phyloP scores from a whole-genome alignment of 1,140 invertebrate genomes.

The Glossosoma conforme region DNA sequence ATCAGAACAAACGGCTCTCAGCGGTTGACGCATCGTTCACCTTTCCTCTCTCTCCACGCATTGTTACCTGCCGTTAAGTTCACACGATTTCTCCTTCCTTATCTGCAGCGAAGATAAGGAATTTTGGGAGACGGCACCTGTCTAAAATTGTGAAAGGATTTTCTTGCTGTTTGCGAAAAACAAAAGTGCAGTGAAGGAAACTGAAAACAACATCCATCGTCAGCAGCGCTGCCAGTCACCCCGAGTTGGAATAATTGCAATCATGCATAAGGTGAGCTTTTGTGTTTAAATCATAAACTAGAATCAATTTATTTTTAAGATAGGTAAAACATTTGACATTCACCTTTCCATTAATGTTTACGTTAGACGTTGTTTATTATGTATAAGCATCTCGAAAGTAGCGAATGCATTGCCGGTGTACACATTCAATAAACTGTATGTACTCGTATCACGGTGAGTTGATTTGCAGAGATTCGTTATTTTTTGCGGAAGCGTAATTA shows the following conservation, averaged over 20 bases:
- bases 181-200: constrained; percentile 8
- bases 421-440: no score
- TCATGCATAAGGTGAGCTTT: constrained; percentile 11
- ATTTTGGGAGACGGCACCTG: neutral
- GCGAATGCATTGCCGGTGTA: no score
- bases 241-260: constrained; percentile 12
- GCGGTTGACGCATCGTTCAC: neutral
- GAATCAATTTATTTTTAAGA: no score
- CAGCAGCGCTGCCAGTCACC: neutral
- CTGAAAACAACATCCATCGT: neutral
- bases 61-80: constrained; percentile 1
- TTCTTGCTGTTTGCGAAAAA: neutral
- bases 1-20: constrained; percentile 1
- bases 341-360: no score
- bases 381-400: no score
- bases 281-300: no score
- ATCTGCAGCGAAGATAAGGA: neutral
- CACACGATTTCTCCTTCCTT: constrained; percentile 18
- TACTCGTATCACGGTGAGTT: no score
- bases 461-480: no score
- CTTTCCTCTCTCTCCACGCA: neutral
- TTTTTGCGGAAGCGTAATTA: no score
- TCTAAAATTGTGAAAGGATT: neutral
- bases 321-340: no score
- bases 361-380: no score